A percentile compares a stretch with the other conserved stretches of the same genome.
phyloP scores from a whole-genome alignment of 2,888 invertebrate genomes.

The Oegoconia quadripuncta region DNA sequence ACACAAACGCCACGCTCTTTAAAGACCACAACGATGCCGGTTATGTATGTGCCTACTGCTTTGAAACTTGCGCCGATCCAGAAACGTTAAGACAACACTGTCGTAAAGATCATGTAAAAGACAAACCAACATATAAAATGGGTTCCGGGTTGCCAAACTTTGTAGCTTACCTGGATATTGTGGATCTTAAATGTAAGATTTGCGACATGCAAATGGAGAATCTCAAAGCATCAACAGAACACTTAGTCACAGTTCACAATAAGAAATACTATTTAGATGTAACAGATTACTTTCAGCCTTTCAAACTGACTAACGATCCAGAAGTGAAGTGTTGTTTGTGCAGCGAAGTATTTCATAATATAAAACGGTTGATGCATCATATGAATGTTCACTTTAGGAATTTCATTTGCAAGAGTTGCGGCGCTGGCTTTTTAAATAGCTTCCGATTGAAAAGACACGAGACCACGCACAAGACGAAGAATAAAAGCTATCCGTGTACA shows the following conservation, averaged over 20 bases:
- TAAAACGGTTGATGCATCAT: conserved; percentile 66
- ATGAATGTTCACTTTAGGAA: conserved; percentile 69
- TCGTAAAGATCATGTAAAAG: conserved; percentile 52
- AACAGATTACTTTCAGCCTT: conserved; percentile 63
- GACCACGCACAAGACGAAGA: conserved; percentile 62
- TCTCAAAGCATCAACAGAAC: conserved; percentile 46
- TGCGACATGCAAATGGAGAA: conserved; percentile 50
- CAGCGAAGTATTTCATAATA: conserved; percentile 58
- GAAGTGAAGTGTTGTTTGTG: conserved; percentile 63
- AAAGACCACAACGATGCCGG: conserved; percentile 67
- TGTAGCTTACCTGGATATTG: conserved; percentile 62
- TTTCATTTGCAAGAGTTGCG: conserved; percentile 67
- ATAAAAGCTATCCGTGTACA: conserved; percentile 56
- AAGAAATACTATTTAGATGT: conserved; percentile 57
- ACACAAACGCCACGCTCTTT: conserved; percentile 67
- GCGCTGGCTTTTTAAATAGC: conserved; percentile 65
- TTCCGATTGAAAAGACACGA: conserved; percentile 62
- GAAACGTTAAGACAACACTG: conserved; percentile 51
- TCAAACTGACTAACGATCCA: conserved; percentile 53
- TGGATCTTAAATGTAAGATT: conserved; percentile 59
- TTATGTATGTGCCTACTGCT: conserved; percentile 67
- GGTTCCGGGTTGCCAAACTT: conserved; percentile 61
- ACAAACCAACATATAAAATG: conserved; percentile 60
- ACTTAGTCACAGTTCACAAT: conserved; percentile 53
- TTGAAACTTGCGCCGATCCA: conserved; percentile 57